Conservation (phyloP, 2,113 vertebrate genomes). For the Pelobates fuscus region DNA sequence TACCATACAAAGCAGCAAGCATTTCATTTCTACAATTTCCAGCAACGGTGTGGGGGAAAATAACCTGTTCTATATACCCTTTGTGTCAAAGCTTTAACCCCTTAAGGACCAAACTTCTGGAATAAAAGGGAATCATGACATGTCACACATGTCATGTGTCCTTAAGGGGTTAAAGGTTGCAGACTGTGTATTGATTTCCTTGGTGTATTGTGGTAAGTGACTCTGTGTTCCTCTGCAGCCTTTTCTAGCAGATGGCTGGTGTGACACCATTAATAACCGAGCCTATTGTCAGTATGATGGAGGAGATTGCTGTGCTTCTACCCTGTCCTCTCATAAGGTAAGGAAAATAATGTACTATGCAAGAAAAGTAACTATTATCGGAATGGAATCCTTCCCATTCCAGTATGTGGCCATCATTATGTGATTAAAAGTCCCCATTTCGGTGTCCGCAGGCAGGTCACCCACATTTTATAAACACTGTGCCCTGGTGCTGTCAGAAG, state of each 20-base stretch:
- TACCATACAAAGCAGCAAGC: constrained; percentile 32
- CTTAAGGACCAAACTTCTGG: too few relatives aligned
- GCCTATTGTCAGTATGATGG: constrained; percentile 95
- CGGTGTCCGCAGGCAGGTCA: too few relatives aligned
- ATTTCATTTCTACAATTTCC: constrained; percentile 43
- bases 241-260: constrained; percentile 95
- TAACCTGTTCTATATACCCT: constrained; percentile 13
- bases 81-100: constrained; percentile 33
- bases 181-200: constrained; percentile 46
- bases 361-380: neutral
- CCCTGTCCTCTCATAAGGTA: constrained; percentile 93
- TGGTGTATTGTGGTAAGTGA: constrained; percentile 44
- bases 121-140: too few relatives aligned
- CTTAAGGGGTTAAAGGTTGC: too few relatives aligned
- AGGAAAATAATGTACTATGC: constrained; percentile 38
- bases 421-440: too few relatives aligned
- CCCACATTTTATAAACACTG: too few relatives aligned
- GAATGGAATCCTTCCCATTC: neutral
- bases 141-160: too few relatives aligned
- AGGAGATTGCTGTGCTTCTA: constrained; percentile 96
- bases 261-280: constrained; percentile 95
- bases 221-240: constrained; percentile 70
- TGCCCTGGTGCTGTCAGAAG: too few relatives aligned
- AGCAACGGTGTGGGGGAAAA: constrained; percentile 10
- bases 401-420: too few relatives aligned